Conservation (phyloP, 2,888 invertebrate genomes). For the Cetonia aurata region DNA sequence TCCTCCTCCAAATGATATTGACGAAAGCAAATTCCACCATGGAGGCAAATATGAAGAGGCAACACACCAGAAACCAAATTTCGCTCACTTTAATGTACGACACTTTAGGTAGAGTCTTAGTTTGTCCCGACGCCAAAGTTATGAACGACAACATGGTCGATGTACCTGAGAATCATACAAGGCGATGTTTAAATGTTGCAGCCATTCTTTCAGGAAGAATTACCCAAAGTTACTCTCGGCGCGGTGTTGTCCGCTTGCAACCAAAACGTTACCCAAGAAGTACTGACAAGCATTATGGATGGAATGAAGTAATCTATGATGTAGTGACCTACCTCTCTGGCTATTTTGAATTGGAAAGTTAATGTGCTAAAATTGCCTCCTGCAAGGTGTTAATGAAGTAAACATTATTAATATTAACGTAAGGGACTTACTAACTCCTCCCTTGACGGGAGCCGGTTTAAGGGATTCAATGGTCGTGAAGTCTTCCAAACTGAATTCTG, state of each 20-base stretch:
- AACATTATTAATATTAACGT: slow-evolving; percentile 11
- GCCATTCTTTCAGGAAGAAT: slow-evolving; percentile 45
- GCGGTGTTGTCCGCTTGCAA: slow-evolving; percentile 88
- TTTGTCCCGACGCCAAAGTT: slow-evolving; percentile 86
- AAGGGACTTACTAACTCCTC: slow-evolving; percentile 75
- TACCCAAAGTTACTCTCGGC: slow-evolving; percentile 84
- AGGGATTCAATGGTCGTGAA: slow-evolving; percentile 78
- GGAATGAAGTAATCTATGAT: slow-evolving; percentile 91
- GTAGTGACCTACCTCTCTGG: slow-evolving; percentile 87
- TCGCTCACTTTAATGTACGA: slow-evolving; percentile 92
- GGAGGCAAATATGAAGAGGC: slow-evolving; percentile 86
- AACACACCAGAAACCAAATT: slow-evolving; percentile 90
- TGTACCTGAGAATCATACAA: slow-evolving; percentile 72
- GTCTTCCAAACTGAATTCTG: slow-evolving; percentile 79
- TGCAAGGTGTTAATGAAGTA: slow-evolving; percentile 57
- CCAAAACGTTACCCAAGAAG: slow-evolving; percentile 93
- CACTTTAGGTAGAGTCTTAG: slow-evolving; percentile 88
- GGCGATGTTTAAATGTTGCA: no score
- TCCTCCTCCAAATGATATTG: slow-evolving; percentile 88
- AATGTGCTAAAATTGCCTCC: slow-evolving; percentile 87
- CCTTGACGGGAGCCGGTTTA: slow-evolving; percentile 76
- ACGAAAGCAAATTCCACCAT: slow-evolving; percentile 91
- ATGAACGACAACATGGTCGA: slow-evolving; percentile 91
- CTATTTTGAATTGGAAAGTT: slow-evolving; percentile 82
- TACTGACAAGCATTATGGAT: slow-evolving; percentile 86